phyloP scores from a whole-genome alignment of 2,888 invertebrate genomes.

The Eupithecia vulgata region DNA sequence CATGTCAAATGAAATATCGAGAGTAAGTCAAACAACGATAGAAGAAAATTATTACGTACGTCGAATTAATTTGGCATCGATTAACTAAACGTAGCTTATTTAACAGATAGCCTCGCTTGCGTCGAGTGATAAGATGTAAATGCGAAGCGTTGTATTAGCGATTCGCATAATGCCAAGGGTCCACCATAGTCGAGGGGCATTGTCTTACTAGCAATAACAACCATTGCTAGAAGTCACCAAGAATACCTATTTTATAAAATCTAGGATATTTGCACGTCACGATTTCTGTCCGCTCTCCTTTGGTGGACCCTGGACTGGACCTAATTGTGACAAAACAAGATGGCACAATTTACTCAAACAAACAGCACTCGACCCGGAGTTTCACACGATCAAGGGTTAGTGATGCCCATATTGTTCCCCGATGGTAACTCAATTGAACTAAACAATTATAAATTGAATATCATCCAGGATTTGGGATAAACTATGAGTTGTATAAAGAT shows the following conservation, averaged over 20 bases:
- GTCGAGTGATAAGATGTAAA: slow-evolving; percentile 61
- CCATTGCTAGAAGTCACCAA: background rate
- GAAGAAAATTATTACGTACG: slow-evolving; percentile 48
- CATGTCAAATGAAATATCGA: slow-evolving; percentile 41
- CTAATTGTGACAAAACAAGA: slow-evolving; percentile 41
- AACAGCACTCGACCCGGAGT: slow-evolving; percentile 38
- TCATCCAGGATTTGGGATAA: background rate
- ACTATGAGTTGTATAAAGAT: background rate
- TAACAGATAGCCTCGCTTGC: slow-evolving; percentile 58
- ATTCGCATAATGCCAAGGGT: slow-evolving; percentile 34
- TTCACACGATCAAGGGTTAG: slow-evolving; percentile 27
- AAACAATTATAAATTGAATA: background rate
- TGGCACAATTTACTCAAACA: slow-evolving; percentile 50
- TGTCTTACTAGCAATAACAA: background rate
- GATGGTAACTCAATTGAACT: background rate
- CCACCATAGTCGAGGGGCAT: slow-evolving; percentile 11
- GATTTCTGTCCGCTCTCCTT: slow-evolving; percentile 13
- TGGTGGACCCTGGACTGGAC: slow-evolving; percentile 18
- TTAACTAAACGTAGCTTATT: slow-evolving; percentile 72
- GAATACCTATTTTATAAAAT: background rate
- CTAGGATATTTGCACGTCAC: background rate
- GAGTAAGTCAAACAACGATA: slow-evolving; percentile 23
- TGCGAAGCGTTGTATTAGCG: slow-evolving; percentile 69
- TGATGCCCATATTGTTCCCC: background rate
- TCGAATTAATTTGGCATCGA: slow-evolving; percentile 79